These are phyloP conservation scores for Arenicola marina DNA, from an alignment of 2,888 invertebrate species.

Conservation along the genomic window DNA sequence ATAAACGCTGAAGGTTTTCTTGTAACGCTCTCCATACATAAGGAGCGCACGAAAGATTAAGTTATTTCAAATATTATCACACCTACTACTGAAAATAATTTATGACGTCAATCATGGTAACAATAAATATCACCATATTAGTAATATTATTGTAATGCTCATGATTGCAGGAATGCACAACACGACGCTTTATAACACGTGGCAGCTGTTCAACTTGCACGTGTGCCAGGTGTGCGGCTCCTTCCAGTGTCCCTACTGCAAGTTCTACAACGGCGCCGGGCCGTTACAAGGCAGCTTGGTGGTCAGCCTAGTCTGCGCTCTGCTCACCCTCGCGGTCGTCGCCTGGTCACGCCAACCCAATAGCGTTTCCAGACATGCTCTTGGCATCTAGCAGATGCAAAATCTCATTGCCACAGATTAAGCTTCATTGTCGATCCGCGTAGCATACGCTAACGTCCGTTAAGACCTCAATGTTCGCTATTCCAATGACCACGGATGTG, in stretches of 20 bases:
- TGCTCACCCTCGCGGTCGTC: not conserved
- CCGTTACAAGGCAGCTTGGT: not conserved
- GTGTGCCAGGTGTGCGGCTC: conserved; percentile 61
- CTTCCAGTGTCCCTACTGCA: conserved; percentile 62
- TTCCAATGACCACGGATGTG: too few species aligned
- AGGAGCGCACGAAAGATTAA: not conserved
- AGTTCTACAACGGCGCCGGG: conserved; percentile 55
- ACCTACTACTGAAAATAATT: not conserved
- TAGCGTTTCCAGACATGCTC: too few species aligned
- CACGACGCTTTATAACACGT: conserved; percentile 52
- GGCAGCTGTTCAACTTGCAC: conserved; percentile 52
- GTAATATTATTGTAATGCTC: not conserved
- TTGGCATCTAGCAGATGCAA: too few species aligned
- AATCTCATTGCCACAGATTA: too few species aligned
- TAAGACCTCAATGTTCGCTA: too few species aligned
- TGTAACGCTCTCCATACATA: too few species aligned
- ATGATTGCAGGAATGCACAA: conserved; percentile 53
- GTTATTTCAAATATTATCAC: not conserved
- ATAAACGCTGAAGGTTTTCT: too few species aligned
- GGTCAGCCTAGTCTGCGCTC: not conserved
- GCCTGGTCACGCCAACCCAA: too few species aligned
- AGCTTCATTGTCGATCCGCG: too few species aligned
- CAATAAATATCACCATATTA: not conserved
- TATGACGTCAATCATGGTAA: not conserved
- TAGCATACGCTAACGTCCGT: too few species aligned